phyloP scores from a whole-genome alignment of 2,113 vertebrate genomes.

The Eretmochelys imbricata region DNA sequence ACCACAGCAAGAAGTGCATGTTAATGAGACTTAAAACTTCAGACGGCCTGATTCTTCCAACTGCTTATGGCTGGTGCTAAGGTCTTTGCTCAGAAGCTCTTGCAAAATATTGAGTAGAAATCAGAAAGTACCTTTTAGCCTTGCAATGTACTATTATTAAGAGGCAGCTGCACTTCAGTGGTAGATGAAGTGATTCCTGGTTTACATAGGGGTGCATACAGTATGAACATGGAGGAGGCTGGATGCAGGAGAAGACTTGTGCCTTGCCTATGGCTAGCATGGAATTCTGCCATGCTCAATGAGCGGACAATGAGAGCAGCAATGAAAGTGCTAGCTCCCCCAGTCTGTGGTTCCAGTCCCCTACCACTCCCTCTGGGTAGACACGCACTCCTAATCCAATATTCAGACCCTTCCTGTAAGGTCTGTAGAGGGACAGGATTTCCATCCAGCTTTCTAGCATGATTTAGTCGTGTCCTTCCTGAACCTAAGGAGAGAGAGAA shows the following conservation, averaged over 20 bases:
- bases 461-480: background rate
- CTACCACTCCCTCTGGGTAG: background rate
- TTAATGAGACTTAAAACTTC: background rate
- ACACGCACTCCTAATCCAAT: background rate
- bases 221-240: background rate
- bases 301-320: background rate
- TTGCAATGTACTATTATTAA: background rate
- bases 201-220: background rate
- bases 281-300: background rate
- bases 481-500: background rate
- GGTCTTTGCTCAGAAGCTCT: background rate
- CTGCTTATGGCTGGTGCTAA: background rate
- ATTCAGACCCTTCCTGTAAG: background rate
- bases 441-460: background rate
- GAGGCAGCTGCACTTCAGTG: background rate
- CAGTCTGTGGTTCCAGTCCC: background rate
- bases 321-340: background rate
- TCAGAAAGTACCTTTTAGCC: background rate
- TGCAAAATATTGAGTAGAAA: background rate
- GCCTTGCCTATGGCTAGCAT: background rate
- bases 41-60: background rate
- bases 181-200: background rate
- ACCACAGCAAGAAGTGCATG: background rate
- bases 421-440: fast-evolving
- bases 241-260: background rate